A percentile compares a stretch with the other conserved stretches of the same genome.
phyloP scores from a whole-genome alignment of 2,888 invertebrate genomes.

The Vesta saturnalis region DNA sequence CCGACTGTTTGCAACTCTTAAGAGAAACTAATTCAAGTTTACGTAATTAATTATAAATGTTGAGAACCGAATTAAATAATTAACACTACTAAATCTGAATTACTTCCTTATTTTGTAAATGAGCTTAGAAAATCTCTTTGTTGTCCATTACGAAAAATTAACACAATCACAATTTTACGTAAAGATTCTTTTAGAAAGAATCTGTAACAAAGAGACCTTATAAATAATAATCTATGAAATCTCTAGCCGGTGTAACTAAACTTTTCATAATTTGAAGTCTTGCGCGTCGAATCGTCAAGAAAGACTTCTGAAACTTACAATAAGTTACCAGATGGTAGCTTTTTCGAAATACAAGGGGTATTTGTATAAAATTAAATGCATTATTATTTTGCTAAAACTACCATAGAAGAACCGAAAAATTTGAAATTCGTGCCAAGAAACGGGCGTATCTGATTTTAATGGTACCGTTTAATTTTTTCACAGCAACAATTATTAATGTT shows the following conservation, averaged over 20 bases:
- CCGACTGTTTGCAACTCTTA: too few relatives aligned
- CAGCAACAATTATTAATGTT: slow-evolving; percentile 7
- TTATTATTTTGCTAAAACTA: slow-evolving; percentile 21
- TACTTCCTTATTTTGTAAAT: slow-evolving; percentile 1
- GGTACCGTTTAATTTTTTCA: slow-evolving; percentile 4
- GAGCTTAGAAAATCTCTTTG: not conserved
- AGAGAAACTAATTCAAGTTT: too few relatives aligned
- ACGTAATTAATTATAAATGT: too few relatives aligned
- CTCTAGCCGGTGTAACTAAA: not conserved
- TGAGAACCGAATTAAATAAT: too few relatives aligned
- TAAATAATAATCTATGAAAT: slow-evolving; percentile 3
- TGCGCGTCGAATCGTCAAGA: slow-evolving; percentile 36
- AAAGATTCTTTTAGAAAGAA: not conserved
- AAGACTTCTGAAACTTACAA: slow-evolving; percentile 25
- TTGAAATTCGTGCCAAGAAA: slow-evolving; percentile 37
- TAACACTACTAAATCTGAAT: not conserved
- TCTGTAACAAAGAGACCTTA: not conserved
- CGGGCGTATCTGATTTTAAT: slow-evolving; percentile 29
- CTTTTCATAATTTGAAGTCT: slow-evolving; percentile 31
- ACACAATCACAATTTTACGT: not conserved
- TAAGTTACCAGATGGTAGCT: slow-evolving; percentile 36
- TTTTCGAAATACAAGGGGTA: slow-evolving; percentile 28
- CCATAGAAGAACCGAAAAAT: slow-evolving; percentile 36
- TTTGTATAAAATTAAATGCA: slow-evolving; percentile 30
- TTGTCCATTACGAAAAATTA: slow-evolving; percentile 2